Evolutionary conservation across 2,888 invertebrate genomes (phyloP), one percentile per base, ranked within the genome.

Genomic region (Apodemia duryi): DNA sequence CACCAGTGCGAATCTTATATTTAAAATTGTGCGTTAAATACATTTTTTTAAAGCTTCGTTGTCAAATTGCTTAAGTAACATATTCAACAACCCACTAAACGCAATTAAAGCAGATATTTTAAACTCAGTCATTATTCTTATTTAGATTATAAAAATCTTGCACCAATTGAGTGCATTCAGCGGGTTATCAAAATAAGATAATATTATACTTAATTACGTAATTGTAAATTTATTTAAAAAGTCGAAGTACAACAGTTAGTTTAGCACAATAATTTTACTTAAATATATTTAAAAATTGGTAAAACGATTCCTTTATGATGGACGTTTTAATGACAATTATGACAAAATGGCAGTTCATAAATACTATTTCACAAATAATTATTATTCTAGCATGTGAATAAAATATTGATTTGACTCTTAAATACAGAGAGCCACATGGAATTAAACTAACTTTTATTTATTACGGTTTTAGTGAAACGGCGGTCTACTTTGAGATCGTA

Each of bases 211-310:
- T 54, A 54, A 54, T 21, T 21, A 51, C 21, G 51, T 54, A 29
- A 28, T 54, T 54, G 64, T 65, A 62, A 64, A 64, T 10, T 64
- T 62, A 54, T 64, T 66, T 64, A 62, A 62, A 64, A 54, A 46
- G 43, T 46, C 35, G 65, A 62, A 57, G 65, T 65, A 46, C 32
- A 65, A 41, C 62, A 65, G 7, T 32, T 13, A 46, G 13, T 3
- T 46, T 46, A 13, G 13, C 46, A 13, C 46, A 46, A 13, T 46
- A 46, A 46, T 46, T 46, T 46, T 46, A 46, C 46, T 46, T 46
- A 46, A 46, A 3, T 46, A 46, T 13, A 46, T 46, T 46, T 46
- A 3, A 46, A 13, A 46, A 46, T 13, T 4, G 6, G 5, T 46
- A 13, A 46, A 46, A 13, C 46, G 13, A 5, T 46, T 4, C 46